Conservation (phyloP, 1,140 invertebrate species). For the Drosophila simulans region DNA sequence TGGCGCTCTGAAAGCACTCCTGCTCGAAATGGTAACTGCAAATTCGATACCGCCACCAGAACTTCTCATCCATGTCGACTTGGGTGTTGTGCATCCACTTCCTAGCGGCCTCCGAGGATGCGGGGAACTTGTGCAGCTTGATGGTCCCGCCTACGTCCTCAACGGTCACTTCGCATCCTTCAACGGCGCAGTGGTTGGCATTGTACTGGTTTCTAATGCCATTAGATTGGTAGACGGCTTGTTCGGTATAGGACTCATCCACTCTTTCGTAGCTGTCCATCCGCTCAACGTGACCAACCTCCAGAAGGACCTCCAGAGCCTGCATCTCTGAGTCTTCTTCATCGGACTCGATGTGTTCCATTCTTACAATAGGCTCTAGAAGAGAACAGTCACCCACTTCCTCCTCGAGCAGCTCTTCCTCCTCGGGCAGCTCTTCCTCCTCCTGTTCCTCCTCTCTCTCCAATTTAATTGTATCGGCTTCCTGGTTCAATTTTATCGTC, state of each 20-base stretch:
- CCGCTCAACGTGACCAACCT: slow-evolving; percentile 68
- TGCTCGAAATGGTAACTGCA: slow-evolving; percentile 66
- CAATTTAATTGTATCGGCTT: background rate
- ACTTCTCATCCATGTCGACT: slow-evolving; percentile 53
- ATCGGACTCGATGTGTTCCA: slow-evolving; percentile 42
- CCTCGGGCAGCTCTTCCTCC: background rate
- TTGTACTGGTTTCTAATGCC: slow-evolving; percentile 34
- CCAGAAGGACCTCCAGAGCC: slow-evolving; percentile 59
- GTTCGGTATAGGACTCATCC: slow-evolving; percentile 30
- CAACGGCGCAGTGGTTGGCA: slow-evolving; percentile 60
- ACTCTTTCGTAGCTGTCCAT: slow-evolving; percentile 63
- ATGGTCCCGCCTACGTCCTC: slow-evolving; percentile 42
- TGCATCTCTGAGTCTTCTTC: slow-evolving; percentile 15
- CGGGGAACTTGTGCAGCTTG: slow-evolving; percentile 71
- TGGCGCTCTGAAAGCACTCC: slow-evolving; percentile 59
- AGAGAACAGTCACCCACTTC: slow-evolving; percentile 11
- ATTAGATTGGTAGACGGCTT: background rate
- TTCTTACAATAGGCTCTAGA: slow-evolving; percentile 45
- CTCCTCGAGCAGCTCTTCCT: background rate
- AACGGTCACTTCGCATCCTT: slow-evolving; percentile 50
- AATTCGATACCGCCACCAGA: slow-evolving; percentile 71
- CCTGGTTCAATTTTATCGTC: slow-evolving; percentile 9
- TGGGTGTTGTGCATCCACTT: slow-evolving; percentile 78
- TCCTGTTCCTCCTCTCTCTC: background rate
- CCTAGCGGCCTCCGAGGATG: slow-evolving; percentile 34